These are phyloP conservation scores for Nannospalax galili DNA, from an alignment of 2,113 vertebrate genomes.

Conservation along the genomic window DNA sequence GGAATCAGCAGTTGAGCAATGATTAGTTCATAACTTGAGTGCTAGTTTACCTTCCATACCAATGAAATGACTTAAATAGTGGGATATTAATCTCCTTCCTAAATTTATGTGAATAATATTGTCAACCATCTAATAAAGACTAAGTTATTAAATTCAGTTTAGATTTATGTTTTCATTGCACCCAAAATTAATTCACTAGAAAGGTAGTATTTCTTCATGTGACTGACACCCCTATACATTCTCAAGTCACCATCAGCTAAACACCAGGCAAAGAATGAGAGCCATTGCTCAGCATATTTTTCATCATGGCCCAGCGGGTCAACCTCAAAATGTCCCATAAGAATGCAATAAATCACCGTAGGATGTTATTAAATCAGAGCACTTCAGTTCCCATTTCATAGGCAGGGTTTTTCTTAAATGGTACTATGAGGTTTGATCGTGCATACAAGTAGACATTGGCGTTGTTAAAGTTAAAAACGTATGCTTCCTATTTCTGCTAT, in stretches of 20 bases:
- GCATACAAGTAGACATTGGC: not conserved
- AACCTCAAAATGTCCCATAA: not conserved
- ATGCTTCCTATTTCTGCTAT: not conserved
- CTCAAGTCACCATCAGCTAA: not conserved
- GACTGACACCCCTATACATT: not conserved
- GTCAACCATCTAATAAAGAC: not conserved
- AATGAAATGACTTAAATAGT: not conserved
- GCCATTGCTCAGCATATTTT: not conserved
- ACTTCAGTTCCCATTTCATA: not conserved
- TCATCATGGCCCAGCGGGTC: not conserved
- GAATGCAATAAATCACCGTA: not conserved
- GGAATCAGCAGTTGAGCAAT: not conserved
- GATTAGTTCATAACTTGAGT: not conserved
- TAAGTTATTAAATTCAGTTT: not conserved
- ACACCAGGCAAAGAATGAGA: not conserved
- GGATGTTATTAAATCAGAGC: not conserved
- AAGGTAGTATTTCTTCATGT: not conserved
- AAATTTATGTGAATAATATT: no score
- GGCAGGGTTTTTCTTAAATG: not conserved
- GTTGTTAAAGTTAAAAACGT: not conserved
- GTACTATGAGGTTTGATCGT: not conserved
- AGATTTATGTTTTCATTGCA: not conserved
- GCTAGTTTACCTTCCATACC: not conserved
- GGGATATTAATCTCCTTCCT: no score
- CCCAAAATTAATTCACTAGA: not conserved